Evolutionary conservation across 2,888 invertebrate genomes (phyloP), one percentile per base, ranked within the genome.

Genomic region (Anoplius nigerrimus): DNA sequence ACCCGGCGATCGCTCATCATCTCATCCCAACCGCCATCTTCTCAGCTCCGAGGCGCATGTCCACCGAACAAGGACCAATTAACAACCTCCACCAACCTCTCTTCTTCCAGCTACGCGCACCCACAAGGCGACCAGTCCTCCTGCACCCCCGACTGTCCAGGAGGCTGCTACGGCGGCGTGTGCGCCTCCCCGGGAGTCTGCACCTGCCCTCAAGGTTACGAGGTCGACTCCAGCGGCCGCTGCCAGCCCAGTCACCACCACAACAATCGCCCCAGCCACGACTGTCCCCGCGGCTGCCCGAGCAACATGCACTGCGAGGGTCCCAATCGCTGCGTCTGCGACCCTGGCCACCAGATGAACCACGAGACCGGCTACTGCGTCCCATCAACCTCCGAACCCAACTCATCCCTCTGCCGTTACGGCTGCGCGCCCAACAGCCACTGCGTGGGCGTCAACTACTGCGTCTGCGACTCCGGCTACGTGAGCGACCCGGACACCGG

Each of bases 241-340:
- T 82, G 81, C 55, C 13, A 20, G 18, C 22, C 15, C 1, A 2
- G 0, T 46, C 11, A 3, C 34, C 11, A 11, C 24, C 24, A 6
- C 24, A 6, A 24, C 24, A 52, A 2, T 3, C 52, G 20, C 16
- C 16, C 13, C 15, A n/a, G 20, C 4, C 18, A 13, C 6, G 18
- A 52, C 20, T 21, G 18, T 18, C 52, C 18, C 18, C 18, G 52
- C 52, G 18, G 55, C 6, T 55, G 55, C n/a, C 22, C 22, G 15
- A 8, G 5, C 2, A 90, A 91, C 74, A 91, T 91, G 0, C 80
- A 88, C 70, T 89, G 92, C 74, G 85, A 90, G 0, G 90, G 89
- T 0, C 91, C 91, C 0, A 90, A 91, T 56, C 87, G 89, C 16
- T 93, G 93, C 81, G 87, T 87, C 3, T 93, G 93, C 79, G 87